Conservation (phyloP, 2,113 vertebrate genomes). For the Chrysemys picta region DNA sequence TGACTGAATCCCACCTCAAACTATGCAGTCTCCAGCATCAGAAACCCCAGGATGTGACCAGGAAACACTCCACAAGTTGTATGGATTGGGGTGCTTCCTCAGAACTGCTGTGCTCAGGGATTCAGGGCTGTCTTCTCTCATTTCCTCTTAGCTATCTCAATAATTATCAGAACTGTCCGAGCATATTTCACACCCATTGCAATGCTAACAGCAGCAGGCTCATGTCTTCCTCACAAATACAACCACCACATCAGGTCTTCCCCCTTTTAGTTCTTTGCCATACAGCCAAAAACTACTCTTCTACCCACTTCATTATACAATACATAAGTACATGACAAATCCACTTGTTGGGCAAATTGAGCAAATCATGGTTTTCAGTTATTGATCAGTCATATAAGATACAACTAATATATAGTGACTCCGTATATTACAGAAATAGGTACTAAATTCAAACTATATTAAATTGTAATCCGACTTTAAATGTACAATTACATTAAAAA, state of each 20-base stretch:
- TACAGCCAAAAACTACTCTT: not conserved
- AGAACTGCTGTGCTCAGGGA: not conserved
- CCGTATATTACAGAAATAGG: no score
- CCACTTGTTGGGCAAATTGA: constrained; percentile 44
- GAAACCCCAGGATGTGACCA: accelerated
- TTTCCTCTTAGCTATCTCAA: not conserved
- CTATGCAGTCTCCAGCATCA: not conserved
- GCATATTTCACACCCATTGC: not conserved
- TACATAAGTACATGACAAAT: constrained; percentile 32
- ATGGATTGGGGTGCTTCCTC: not conserved
- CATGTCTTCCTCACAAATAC: not conserved
- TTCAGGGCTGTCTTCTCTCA: not conserved
- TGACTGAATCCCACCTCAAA: not conserved
- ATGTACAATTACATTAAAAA: constrained; percentile 2
- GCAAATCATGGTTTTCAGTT: constrained; percentile 57
- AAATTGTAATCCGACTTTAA: not conserved
- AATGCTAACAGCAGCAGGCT: not conserved
- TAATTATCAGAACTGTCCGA: not conserved
- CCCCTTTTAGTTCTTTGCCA: not conserved
- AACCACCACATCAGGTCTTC: not conserved
- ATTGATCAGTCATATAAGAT: constrained; percentile 31
- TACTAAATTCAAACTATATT: constrained; percentile 17
- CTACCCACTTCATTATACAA: constrained; percentile 22
- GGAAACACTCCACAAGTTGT: not conserved
- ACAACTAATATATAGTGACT: not conserved